Percentiles rank a stretch among this genome's conserved stretches.
phyloP scores from a whole-genome alignment of 1,140 invertebrate genomes.

The Geopemphigus sp. region DNA sequence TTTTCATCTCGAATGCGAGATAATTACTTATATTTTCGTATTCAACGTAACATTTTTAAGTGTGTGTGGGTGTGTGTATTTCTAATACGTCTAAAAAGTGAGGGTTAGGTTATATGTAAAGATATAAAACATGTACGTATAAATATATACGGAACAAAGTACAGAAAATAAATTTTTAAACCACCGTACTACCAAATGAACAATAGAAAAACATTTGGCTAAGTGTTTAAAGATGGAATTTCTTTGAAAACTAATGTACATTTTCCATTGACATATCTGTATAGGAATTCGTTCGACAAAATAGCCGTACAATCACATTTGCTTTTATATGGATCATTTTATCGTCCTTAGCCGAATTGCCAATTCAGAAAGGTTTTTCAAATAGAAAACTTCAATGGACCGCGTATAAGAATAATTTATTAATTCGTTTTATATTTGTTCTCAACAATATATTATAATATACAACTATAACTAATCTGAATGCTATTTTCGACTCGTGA shows the following conservation, averaged over 20 bases:
- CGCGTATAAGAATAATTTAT: too few relatives aligned
- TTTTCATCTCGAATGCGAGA: too few relatives aligned
- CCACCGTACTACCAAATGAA: not conserved
- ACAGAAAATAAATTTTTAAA: conserved; percentile 21
- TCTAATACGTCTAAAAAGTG: not conserved
- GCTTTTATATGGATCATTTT: not conserved
- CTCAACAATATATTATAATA: not conserved
- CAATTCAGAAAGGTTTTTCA: not conserved
- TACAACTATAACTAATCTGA: not conserved
- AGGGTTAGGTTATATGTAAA: too few relatives aligned
- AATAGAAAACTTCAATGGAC: not conserved
- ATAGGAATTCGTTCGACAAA: not conserved
- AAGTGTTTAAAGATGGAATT: conserved; percentile 22
- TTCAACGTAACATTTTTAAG: too few relatives aligned
- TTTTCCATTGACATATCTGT: conserved; percentile 2
- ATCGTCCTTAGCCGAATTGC: not conserved
- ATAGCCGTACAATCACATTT: not conserved
- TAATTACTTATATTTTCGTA: too few relatives aligned
- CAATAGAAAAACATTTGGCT: conserved; percentile 21
- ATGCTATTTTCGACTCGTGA: not conserved
- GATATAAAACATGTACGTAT: too few relatives aligned
- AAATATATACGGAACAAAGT: not conserved
- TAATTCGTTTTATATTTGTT: not conserved
- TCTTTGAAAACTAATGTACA: conserved; percentile 5
- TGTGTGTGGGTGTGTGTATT: not conserved